A percentile compares a stretch with the other conserved stretches of the same genome.
Conservation (phyloP, 2,888 invertebrate genomes). For the Limnephilus rhombicus region DNA sequence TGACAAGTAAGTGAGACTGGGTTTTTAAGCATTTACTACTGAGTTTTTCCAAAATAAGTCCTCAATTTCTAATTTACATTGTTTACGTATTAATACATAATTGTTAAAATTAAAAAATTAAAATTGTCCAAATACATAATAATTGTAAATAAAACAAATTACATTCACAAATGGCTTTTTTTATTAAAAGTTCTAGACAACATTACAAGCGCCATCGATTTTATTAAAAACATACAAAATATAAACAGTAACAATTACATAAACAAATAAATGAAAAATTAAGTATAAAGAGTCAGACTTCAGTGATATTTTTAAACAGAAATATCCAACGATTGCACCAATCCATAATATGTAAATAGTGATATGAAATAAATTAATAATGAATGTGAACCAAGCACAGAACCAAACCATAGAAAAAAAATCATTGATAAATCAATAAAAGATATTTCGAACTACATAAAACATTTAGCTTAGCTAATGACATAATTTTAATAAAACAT, state of each 20-base stretch:
- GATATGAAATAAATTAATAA: not conserved
- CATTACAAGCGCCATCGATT: conserved; percentile 30
- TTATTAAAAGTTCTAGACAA: conserved; percentile 36
- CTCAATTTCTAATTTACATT: too few relatives aligned
- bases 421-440: not conserved
- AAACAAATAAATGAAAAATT: conserved; percentile 14
- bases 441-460: not conserved
- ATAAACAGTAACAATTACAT: conserved; percentile 18
- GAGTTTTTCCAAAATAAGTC: too few relatives aligned
- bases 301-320: not conserved
- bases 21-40: too few relatives aligned
- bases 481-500: not conserved
- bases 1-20: too few relatives aligned
- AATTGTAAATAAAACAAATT: conserved; percentile 22
- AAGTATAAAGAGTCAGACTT: conserved; percentile 8
- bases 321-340: not conserved
- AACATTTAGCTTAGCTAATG: not conserved
- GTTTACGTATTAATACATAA: too few relatives aligned
- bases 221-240: conserved; percentile 30
- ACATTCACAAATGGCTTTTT: conserved; percentile 18
- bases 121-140: not conserved
- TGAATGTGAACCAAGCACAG: not conserved
- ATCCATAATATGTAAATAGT: not conserved
- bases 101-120: too few relatives aligned
- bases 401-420: not conserved